Base-by-base conservation (phyloP, 2,888 invertebrate genomes). In the Aromia moschata region DNA sequence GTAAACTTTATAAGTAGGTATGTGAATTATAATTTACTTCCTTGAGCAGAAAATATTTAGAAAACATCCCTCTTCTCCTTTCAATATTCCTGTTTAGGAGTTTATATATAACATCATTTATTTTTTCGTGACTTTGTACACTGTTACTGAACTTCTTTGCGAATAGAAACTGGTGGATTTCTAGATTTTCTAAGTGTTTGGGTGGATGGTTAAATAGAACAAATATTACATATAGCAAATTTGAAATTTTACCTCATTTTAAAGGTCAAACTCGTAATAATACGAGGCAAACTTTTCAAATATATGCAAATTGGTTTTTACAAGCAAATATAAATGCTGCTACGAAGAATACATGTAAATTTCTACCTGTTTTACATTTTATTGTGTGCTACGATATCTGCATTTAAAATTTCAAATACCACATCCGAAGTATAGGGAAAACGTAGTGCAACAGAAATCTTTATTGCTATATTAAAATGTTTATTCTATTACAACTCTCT, bases 301-400 rank as follows among this genome's bases (percentile, higher is more conserved):
- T 65, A 57, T 57, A 65, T 65, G 65, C 57, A 65, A 63, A 65
- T 63, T 59, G 59, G 51, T 53, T 65, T 60, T 61, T 62, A 59
- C 47, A 54, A 62, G 57, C 58, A 57, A 52, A 61, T 62, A 62
- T 58, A 58, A 60, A 60, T 60, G 60, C 36, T 58, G 30, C 60
- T 46, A 47, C 43, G 41, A 60, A 58, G 57, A 61, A 58, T 37
- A 46, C 55, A 63, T 63, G 63, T 56, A 63, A 63, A 63, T 63
- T 57, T 44, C 41, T 59, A 49, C 62, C 62, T 62, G 56, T 58
- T 62, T 62, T 62, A 60, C 63, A 60, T 63, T 63, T 63, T 63
- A 63, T 63, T 58, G 58, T 56, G 60, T 63, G 58, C 52, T 47
- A 47, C 47, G 36, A 36, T 37, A 31, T 47, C 20, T 63, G 58